phyloP scores from a whole-genome alignment of 2,113 vertebrate species.

The Mustela nigripes region DNA sequence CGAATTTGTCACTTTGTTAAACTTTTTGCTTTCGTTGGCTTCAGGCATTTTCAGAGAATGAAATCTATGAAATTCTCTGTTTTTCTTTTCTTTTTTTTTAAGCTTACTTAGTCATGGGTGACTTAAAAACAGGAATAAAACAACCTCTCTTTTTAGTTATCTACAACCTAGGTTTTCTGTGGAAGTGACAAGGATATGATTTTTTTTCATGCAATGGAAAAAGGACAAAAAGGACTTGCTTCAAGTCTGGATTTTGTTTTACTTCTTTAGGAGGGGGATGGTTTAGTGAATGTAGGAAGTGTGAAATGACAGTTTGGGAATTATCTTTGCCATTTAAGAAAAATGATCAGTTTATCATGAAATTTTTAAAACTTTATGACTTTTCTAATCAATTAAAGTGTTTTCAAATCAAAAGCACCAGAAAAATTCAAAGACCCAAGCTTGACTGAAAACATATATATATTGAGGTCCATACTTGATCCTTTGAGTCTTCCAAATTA shows the following conservation, averaged over 20 bases:
- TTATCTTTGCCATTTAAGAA: slow-evolving; percentile 12
- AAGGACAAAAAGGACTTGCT: background rate
- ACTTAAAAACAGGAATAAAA: slow-evolving; percentile 38
- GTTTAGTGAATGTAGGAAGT: slow-evolving; percentile 27
- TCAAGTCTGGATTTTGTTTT: background rate
- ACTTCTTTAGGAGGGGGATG: background rate
- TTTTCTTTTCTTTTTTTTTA: background rate
- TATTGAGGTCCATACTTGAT: background rate
- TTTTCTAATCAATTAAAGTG: slow-evolving; percentile 22
- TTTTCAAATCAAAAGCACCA: slow-evolving; percentile 47
- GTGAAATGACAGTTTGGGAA: background rate
- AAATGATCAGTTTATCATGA: background rate
- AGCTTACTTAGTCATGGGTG: background rate
- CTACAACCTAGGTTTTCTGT: background rate
- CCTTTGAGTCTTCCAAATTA: slow-evolving; percentile 1
- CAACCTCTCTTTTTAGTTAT: background rate
- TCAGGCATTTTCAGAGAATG: background rate
- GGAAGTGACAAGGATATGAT: background rate
- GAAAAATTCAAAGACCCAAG: background rate
- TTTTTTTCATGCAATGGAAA: background rate
- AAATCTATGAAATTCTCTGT: slow-evolving; percentile 13
- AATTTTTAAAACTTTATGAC: background rate
- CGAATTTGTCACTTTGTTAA: slow-evolving; percentile 10
- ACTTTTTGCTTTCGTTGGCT: background rate
- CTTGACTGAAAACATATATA: background rate